phyloP scores from a whole-genome alignment of 2,113 vertebrate species.

The Charadrius vociferus region DNA sequence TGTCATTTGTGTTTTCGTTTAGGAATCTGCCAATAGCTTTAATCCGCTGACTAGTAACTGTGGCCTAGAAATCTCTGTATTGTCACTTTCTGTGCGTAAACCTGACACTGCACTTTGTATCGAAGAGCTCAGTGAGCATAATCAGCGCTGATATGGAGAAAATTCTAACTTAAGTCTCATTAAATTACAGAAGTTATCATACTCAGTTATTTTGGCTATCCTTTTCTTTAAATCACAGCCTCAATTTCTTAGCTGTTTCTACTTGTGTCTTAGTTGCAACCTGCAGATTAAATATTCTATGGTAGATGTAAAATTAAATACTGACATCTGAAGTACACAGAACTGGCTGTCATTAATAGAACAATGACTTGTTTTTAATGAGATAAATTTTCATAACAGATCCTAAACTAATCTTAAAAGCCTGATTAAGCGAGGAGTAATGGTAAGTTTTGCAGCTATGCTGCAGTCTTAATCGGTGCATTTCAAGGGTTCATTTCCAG shows the following conservation, averaged over 20 bases:
- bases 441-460: neutral
- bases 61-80: conserved; percentile 78
- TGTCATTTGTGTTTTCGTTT: conserved; percentile 73
- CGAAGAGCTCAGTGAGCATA: conserved; percentile 65
- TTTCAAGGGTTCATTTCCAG: neutral
- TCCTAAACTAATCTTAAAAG: no score
- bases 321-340: neutral
- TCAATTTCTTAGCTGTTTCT: neutral
- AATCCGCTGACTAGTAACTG: conserved; percentile 76
- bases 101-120: conserved; percentile 78
- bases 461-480: neutral
- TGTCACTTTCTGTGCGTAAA: conserved; percentile 82
- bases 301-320: neutral
- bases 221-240: neutral
- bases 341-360: neutral
- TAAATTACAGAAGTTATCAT: neutral
- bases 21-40: conserved; percentile 72
- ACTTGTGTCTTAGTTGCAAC: neutral
- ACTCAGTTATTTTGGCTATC: neutral
- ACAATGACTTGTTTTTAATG: neutral
- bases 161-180: conserved; percentile 14
- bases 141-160: conserved; percentile 31
- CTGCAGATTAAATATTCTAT: neutral
- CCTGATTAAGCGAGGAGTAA: neutral
- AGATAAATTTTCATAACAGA: neutral